Conservation (phyloP, 1,140 invertebrate genomes). For the Caenorhabditis brenneri region DNA sequence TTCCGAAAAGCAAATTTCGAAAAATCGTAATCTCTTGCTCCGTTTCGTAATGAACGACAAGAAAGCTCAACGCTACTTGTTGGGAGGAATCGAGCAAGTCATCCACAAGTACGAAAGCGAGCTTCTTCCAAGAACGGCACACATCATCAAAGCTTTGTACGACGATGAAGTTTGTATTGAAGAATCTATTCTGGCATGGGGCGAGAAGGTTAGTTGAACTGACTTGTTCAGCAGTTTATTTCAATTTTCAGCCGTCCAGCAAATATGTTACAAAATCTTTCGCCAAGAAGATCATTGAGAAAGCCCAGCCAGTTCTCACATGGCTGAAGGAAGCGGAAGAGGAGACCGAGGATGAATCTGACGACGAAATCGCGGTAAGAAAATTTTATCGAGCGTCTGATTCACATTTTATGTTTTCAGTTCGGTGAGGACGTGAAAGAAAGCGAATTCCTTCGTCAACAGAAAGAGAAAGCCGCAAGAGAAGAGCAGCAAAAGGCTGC, state of each 20-base stretch:
- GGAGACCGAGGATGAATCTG: slow-evolving; percentile 71
- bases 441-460: slow-evolving; percentile 44
- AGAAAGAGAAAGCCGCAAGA: slow-evolving; percentile 37
- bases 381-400: no score
- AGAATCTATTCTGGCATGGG: slow-evolving; percentile 90
- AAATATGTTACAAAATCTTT: slow-evolving; percentile 91
- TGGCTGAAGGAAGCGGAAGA: slow-evolving; percentile 97
- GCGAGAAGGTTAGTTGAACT: slow-evolving; percentile 78
- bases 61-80: slow-evolving; percentile 86
- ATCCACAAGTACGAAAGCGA: slow-evolving; percentile 79
- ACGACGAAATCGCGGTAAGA: slow-evolving; percentile 60
- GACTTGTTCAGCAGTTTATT: not conserved
- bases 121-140: slow-evolving; percentile 85
- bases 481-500: slow-evolving; percentile 19
- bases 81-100: slow-evolving; percentile 93
- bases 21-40: slow-evolving; percentile 74
- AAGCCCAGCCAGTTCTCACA: slow-evolving; percentile 89
- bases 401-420: not conserved
- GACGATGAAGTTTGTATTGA: slow-evolving; percentile 93
- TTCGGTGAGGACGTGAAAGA: slow-evolving; percentile 56
- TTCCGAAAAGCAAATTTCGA: slow-evolving; percentile 76
- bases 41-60: slow-evolving; percentile 71
- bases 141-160: slow-evolving; percentile 90
- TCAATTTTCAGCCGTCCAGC: slow-evolving; percentile 76
- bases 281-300: slow-evolving; percentile 87